Evolutionary conservation across 2,888 invertebrate species (phyloP).

Genomic region (Napeogenes sylphis): DNA sequence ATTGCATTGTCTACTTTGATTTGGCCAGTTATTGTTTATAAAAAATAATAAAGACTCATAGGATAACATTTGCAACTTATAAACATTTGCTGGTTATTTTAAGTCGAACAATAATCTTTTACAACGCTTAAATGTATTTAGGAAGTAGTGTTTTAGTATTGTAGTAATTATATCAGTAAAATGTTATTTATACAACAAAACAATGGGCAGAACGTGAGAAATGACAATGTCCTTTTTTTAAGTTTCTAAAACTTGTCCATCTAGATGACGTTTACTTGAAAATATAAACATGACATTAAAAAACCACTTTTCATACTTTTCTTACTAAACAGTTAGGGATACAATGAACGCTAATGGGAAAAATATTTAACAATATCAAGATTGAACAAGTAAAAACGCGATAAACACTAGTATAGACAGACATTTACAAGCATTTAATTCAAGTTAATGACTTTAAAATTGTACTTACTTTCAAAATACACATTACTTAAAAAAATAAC

Average conservation of each 20-base stretch:
- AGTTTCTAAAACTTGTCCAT: too few relatives aligned
- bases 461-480: constrained; percentile 21
- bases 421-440: constrained; percentile 42
- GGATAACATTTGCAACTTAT: neutral
- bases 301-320: too few relatives aligned
- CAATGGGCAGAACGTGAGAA: neutral
- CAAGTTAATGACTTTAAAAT: constrained; percentile 57
- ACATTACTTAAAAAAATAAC: too few relatives aligned
- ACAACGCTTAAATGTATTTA: constrained; percentile 3
- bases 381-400: too few relatives aligned
- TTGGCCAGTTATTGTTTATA: constrained; percentile 5
- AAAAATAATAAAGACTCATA: neutral
- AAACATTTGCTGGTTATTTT: neutral
- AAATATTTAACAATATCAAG: too few relatives aligned
- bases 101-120: neutral
- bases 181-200: neutral
- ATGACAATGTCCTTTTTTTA: neutral
- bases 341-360: too few relatives aligned
- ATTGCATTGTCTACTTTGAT: neutral
- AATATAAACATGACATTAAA: too few relatives aligned
- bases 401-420: too few relatives aligned
- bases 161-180: neutral
- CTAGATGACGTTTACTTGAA: too few relatives aligned
- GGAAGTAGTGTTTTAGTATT: neutral
- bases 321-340: too few relatives aligned